These are phyloP conservation scores for Aspidapion aeneum DNA, from an alignment of 2,888 invertebrate genomes.

Conservation along the genomic window DNA sequence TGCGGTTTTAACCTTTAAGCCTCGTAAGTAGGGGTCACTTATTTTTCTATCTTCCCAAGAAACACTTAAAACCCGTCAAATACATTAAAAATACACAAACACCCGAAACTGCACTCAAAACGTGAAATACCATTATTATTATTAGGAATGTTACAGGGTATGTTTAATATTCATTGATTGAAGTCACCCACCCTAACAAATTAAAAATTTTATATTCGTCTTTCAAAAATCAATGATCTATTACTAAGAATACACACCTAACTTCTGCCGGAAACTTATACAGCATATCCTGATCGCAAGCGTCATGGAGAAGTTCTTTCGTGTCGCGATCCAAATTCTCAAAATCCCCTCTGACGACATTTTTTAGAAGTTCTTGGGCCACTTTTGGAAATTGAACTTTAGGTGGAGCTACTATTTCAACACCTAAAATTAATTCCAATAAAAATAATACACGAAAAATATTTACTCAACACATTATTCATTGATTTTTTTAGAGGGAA, in stretches of 20 bases:
- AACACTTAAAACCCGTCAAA: too few species aligned
- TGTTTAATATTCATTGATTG: too few species aligned
- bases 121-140: too few species aligned
- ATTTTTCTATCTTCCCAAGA: too few species aligned
- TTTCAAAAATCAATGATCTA: constrained; percentile 10
- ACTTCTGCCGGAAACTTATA: constrained; percentile 68
- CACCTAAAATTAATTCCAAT: constrained; percentile 25
- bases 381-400: constrained; percentile 62
- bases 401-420: constrained; percentile 64
- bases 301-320: constrained; percentile 66
- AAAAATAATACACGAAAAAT: constrained; percentile 3
- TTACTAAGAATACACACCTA: constrained; percentile 64
- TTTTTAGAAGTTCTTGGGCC: constrained; percentile 37
- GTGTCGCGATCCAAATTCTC: constrained; percentile 79
- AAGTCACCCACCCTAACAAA: too few species aligned
- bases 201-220: constrained; percentile 1
- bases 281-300: constrained; percentile 73
- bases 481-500: too few species aligned
- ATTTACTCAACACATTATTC: constrained; percentile 37
- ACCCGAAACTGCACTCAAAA: too few species aligned
- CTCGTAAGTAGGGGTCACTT: too few species aligned
- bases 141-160: too few species aligned
- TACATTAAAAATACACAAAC: too few species aligned
- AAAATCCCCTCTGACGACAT: constrained; percentile 60
- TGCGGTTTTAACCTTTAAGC: too few species aligned